Conservation (phyloP, 2,113 vertebrate genomes). For the Nibea coibor region DNA sequence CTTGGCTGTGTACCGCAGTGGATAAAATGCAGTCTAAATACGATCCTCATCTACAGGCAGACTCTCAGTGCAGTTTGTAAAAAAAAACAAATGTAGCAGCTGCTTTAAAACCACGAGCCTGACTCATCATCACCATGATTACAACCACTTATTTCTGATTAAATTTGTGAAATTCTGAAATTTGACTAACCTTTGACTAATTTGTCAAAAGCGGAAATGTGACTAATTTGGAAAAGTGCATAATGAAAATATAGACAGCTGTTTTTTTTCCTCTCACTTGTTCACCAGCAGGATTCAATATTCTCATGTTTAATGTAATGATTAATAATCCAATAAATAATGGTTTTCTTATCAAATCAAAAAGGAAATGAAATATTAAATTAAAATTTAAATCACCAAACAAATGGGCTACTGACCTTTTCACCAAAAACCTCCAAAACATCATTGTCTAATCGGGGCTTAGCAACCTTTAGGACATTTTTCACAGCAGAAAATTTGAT, state of each 20-base stretch:
- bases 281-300: neutral
- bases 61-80: neutral
- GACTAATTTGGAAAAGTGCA: neutral
- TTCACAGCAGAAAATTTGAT: neutral
- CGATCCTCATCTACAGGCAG: conserved; percentile 34
- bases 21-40: conserved; percentile 37
- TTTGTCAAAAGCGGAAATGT: neutral
- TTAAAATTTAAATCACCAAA: no score
- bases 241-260: neutral
- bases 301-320: neutral
- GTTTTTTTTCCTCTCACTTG: neutral
- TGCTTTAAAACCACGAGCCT: neutral
- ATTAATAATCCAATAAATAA: neutral
- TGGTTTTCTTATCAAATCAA: neutral
- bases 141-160: neutral
- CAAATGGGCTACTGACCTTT: neutral
- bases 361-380: neutral
- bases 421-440: neutral
- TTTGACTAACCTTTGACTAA: neutral
- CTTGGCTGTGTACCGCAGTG: conserved; percentile 26
- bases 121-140: neutral
- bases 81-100: neutral
- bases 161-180: neutral
- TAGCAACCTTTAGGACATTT: neutral
- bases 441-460: neutral